These are phyloP conservation scores for Chironomus tentans DNA, from an alignment of 2,888 invertebrate species.

Conservation along the genomic window DNA sequence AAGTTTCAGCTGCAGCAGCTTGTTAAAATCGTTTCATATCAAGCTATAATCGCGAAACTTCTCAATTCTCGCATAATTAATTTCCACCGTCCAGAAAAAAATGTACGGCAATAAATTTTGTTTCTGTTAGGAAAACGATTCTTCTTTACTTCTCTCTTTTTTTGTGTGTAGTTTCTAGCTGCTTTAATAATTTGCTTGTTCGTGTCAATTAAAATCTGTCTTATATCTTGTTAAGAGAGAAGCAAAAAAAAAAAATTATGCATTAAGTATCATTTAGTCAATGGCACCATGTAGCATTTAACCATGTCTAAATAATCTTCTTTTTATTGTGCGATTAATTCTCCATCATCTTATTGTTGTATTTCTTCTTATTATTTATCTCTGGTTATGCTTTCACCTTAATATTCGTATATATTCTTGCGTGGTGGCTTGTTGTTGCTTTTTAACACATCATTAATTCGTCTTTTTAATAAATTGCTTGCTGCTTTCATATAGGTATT, in stretches of 20 bases:
- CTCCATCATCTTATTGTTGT: slow-evolving; percentile 26
- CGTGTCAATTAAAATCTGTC: slow-evolving; percentile 5
- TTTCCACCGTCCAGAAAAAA: no score
- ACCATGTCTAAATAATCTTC: slow-evolving; percentile 26
- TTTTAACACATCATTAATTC: slow-evolving; percentile 28
- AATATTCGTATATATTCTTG: slow-evolving; percentile 5
- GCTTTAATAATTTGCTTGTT: slow-evolving; percentile 1
- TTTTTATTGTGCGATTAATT: slow-evolving; percentile 26
- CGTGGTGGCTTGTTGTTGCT: slow-evolving; percentile 27
- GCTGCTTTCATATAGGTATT: slow-evolving; percentile 2
- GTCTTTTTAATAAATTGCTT: slow-evolving; percentile 26
- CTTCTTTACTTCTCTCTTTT: neutral
- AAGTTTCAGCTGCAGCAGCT: no score
- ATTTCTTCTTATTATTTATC: slow-evolving; percentile 23
- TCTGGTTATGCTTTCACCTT: slow-evolving; percentile 23
- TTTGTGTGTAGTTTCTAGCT: neutral
- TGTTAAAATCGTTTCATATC: no score
- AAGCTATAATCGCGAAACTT: no score
- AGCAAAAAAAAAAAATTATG: neutral
- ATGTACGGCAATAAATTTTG: neutral
- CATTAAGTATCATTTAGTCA: slow-evolving; percentile 15
- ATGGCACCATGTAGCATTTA: slow-evolving; percentile 20
- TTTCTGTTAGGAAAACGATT: neutral
- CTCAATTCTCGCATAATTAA: no score
- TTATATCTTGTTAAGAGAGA: neutral